Conservation (phyloP, 1,140 invertebrate genomes). For the Drosophila kanapiae region DNA sequence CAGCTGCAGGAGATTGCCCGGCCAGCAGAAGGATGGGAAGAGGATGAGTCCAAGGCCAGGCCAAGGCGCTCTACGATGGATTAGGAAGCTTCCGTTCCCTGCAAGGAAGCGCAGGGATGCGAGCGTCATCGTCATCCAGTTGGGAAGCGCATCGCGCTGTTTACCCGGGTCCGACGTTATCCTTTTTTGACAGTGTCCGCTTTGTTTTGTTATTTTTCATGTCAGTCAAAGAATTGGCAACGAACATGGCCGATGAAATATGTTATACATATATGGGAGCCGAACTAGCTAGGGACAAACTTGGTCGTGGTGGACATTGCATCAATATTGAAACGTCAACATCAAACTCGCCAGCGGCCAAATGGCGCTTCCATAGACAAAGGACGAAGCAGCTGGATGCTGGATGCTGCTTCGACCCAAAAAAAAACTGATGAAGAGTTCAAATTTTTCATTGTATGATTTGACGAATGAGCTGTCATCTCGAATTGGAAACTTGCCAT, state of each 20-base stretch:
- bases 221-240: conserved; percentile 82
- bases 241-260: conserved; percentile 78
- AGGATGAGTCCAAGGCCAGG: conserved; percentile 64
- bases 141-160: conserved; percentile 59
- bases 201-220: conserved; percentile 83
- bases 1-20: conserved; percentile 74
- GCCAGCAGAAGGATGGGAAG: conserved; percentile 29
- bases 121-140: conserved; percentile 59
- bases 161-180: conserved; percentile 57
- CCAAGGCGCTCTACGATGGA: conserved; percentile 71
- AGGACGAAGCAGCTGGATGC: conserved; percentile 18
- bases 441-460: conserved; percentile 83
- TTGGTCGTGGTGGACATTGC: conserved; percentile 69
- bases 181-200: conserved; percentile 75
- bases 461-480: conserved; percentile 83
- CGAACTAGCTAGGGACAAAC: conserved; percentile 39
- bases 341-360: conserved; percentile 78
- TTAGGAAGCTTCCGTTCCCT: conserved; percentile 61
- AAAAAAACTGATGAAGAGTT: conserved; percentile 81
- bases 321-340: conserved; percentile 84
- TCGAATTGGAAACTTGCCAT: conserved; percentile 72
- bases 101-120: conserved; percentile 19
- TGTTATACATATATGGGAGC: conserved; percentile 50
- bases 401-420: conserved; percentile 55
- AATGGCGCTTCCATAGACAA: conserved; percentile 58